A percentile compares a stretch with the other conserved stretches of the same genome.
These are phyloP conservation scores for Macroglossus sobrinus DNA, from an alignment of 2,113 vertebrate species.

Conservation along the genomic window DNA sequence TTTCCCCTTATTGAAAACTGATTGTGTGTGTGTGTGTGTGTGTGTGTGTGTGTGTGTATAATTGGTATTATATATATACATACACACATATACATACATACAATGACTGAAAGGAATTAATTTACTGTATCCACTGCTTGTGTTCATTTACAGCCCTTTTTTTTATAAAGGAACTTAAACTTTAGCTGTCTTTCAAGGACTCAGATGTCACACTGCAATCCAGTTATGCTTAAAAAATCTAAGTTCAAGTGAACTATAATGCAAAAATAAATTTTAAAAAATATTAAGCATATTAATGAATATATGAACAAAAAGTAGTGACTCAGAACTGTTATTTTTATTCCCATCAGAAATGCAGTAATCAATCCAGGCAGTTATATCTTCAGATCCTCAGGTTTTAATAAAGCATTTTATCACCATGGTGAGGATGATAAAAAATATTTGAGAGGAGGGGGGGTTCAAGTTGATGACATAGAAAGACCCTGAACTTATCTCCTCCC, in stretches of 20 bases:
- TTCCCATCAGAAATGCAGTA: conserved; percentile 68
- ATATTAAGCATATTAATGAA: conserved; percentile 71
- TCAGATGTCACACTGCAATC: conserved; percentile 56
- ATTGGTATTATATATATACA: no score
- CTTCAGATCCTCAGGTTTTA: conserved; percentile 72
- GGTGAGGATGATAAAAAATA: not conserved
- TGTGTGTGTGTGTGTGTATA: no score
- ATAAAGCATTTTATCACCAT: conserved; percentile 54
- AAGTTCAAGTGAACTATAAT: conserved; percentile 63
- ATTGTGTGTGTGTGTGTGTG: no score
- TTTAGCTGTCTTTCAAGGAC: conserved; percentile 1
- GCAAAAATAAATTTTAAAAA: conserved; percentile 44
- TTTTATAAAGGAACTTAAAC: not conserved
- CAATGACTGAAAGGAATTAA: not conserved
- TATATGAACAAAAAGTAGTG: conserved; percentile 57
- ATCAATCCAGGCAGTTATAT: conserved; percentile 68
- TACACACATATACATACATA: not conserved
- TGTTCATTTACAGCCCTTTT: not conserved
- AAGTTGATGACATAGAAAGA: not conserved
- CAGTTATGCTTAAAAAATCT: conserved; percentile 66
- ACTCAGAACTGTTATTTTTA: conserved; percentile 72
- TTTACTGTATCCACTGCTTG: not conserved
- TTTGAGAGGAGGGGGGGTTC: not conserved
- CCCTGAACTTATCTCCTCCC: not conserved
- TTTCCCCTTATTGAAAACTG: not conserved